These are phyloP conservation scores for Carabus problematicus DNA, from an alignment of 2,888 invertebrate species.

Conservation along the genomic window DNA sequence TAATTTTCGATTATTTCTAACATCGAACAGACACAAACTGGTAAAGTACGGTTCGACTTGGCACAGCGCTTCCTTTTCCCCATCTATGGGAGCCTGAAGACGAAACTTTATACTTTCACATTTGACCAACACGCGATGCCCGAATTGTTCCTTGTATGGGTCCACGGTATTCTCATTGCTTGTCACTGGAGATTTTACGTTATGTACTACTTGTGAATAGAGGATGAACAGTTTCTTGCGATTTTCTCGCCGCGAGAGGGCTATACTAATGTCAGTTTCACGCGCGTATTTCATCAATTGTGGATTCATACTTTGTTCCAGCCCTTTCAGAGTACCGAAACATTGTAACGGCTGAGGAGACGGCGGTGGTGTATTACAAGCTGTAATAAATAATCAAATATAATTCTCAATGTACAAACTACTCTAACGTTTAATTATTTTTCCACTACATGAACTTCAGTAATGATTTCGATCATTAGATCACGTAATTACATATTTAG, in stretches of 20 bases:
- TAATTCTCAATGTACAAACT: no score
- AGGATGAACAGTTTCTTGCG: conserved; percentile 80
- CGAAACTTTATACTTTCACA: conserved; percentile 86
- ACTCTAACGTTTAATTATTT: no score
- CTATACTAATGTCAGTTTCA: conserved; percentile 88
- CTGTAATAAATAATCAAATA: conserved; percentile 47
- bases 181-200: conserved; percentile 55
- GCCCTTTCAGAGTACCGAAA: conserved; percentile 84
- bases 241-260: conserved; percentile 79
- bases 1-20: conserved; percentile 83
- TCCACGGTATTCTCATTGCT: conserved; percentile 61
- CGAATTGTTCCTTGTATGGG: conserved; percentile 87
- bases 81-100: conserved; percentile 80
- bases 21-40: conserved; percentile 88
- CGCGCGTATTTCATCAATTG: conserved; percentile 88
- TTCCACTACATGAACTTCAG: no score
- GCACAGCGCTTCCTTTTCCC: conserved; percentile 76
- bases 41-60: conserved; percentile 96
- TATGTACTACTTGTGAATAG: conserved; percentile 67
- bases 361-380: conserved; percentile 64
- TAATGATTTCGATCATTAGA: background rate
- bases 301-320: conserved; percentile 93
- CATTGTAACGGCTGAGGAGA: conserved; percentile 69
- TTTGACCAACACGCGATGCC: conserved; percentile 81
- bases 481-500: background rate